These are phyloP conservation scores for Frankliniella intonsa DNA, from an alignment of 2,888 invertebrate genomes.

Conservation along the genomic window DNA sequence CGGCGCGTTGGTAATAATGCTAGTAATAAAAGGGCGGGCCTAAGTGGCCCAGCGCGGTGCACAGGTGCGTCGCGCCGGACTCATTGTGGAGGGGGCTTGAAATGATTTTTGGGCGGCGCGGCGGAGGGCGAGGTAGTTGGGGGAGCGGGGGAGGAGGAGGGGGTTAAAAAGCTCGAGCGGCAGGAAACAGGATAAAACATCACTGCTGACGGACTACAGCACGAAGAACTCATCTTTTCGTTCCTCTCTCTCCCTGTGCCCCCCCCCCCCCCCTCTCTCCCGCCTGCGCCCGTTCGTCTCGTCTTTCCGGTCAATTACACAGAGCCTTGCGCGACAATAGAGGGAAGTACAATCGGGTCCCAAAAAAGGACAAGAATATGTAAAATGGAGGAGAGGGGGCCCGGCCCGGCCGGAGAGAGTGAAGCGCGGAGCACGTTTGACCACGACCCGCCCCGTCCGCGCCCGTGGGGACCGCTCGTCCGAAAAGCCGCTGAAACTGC, in stretches of 20 bases:
- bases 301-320: constrained; percentile 26
- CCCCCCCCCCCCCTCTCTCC: neutral
- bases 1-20: no score
- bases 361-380: neutral
- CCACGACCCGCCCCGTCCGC: no score
- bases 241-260: neutral
- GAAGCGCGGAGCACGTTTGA: neutral
- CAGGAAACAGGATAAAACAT: constrained; percentile 13
- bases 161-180: neutral
- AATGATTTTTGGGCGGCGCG: no score
- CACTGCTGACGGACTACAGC: neutral
- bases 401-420: neutral
- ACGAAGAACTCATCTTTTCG: no score
- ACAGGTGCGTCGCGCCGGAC: no score
- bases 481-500: no score
- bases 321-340: constrained; percentile 13
- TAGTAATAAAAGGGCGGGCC: no score
- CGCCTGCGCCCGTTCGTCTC: neutral
- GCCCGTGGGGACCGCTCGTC: no score
- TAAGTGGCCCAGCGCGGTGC: no score
- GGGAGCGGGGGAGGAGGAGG: neutral
- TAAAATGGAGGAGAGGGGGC: neutral
- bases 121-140: no score
- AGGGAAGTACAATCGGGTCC: neutral
- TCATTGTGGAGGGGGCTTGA: no score